phyloP scores from a whole-genome alignment of 1,140 invertebrate species.

The Bombus pyrosoma region DNA sequence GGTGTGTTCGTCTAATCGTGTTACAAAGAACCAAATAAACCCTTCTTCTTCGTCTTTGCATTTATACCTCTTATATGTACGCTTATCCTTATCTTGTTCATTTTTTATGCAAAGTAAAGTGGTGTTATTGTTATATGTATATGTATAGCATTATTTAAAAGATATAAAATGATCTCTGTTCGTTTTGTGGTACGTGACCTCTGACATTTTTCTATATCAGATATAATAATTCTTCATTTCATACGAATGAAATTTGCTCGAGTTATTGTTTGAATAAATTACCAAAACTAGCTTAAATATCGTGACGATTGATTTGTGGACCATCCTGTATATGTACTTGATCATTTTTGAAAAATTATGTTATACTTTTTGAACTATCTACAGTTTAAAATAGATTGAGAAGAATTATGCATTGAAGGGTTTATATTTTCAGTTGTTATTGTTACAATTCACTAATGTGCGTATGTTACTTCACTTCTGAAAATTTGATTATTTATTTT shows the following conservation, averaged over 20 bases:
- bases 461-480: no score
- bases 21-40: neutral
- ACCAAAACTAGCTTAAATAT: neutral
- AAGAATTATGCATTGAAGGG: no score
- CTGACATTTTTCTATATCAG: neutral
- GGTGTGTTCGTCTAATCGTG: constrained; percentile 11
- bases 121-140: no score
- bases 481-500: no score
- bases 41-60: neutral
- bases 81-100: neutral
- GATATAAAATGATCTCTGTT: neutral
- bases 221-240: neutral
- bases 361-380: no score
- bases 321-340: no score
- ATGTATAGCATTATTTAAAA: neutral
- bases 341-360: no score
- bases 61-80: neutral
- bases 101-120: neutral
- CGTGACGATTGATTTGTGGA: neutral
- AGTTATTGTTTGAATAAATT: neutral
- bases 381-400: no score
- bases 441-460: no score
- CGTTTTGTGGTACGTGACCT: neutral
- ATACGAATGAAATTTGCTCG: no score
- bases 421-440: no score